Base-by-base conservation (phyloP, 2,888 invertebrate species). In the Opisthograptis luteolata region DNA sequence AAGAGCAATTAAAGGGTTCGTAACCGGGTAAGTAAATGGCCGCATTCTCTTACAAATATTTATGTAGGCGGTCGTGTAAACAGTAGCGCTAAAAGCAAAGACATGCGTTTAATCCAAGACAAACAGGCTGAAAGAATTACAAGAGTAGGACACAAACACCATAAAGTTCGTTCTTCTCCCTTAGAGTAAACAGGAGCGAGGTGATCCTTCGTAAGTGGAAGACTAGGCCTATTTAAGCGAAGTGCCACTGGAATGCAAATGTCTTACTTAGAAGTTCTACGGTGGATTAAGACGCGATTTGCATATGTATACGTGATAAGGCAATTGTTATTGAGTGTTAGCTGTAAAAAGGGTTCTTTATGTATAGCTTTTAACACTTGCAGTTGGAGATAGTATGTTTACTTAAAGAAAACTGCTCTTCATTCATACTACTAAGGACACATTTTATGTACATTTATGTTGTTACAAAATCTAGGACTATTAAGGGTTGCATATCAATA, bases 61-160 rank as follows among this genome's bases (percentile, higher is more conserved):
- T 81, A 82, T 76, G 72, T 79, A 84, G 79, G 87, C 76, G 70
- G 76, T 57, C 68, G 74, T 73, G 79, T 76, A 87, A 87, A 87
- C 87, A 86, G 87, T 86, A 87, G 87, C 85, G 77, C 75, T 84
- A 81, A 84, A 84, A 85, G 86, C 85, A 82, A 84, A 87, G 86
- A 87, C 84, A 86, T 82, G 79, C 80, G 84, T 79, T 84, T 86
- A 87, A 87, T 88, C 86, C 83, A 86, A 84, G 75, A 78, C 77
- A 89, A 89, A 88, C 86, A 86, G 68, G 69, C 77, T 86, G 76
- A 81, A 86, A 84, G 84, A 85, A 87, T 85, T 81, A 85, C 78
- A 74, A 62, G 79, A 79, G 79, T 70, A 75, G 74, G 84, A 85
- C 84, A 84, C 79, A 83, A 80, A 81, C 79, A 82, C 71, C 72